Base-by-base conservation (phyloP, 2,797 vertebrate genomes). In the Garrulus glandarius region DNA sequence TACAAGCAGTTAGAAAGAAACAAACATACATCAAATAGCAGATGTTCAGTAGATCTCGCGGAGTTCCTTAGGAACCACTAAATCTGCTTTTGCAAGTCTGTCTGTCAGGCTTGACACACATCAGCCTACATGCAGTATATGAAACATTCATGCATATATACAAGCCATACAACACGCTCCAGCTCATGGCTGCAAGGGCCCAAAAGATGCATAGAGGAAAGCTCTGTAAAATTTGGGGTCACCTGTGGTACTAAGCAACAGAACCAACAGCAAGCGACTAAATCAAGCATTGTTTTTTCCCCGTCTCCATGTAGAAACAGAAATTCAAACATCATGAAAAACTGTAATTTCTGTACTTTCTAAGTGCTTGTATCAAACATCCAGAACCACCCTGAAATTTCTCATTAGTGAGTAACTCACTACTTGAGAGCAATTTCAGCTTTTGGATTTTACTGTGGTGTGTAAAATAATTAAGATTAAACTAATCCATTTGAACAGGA, bases 1-100 rank as follows among this genome's bases (percentile, higher is more conserved):
- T 59, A 52, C 17, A 79, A 81, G 50, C 57, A 84, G 65, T 21
- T 32, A 64, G 44, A 87, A 94, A 55, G 26, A 56, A 83, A 74
- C 30, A 76, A 92, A 75, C 36, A 41, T 50, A 13, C 14, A 91
- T 44, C 53, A 71, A 57, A 16, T 0, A 75, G 71, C 64, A 83
- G 44, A 60, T 47, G 68, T 74, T 91, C 82, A 60, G 46, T 1
- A 89, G 24, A 74, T 85, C 41, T 39, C 12, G 10, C 1, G 5
- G 10, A 87, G 56, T 3, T 78, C 65, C 79, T 64, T n/a, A 50
- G 1, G 10, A 92, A 80, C 21, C 27, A 85, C 60, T 53, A 63
- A 85, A 83, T 71, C 71, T 92, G 82, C 64, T 92, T 87, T 94
- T 47, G 67, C 34, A 78, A 75, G 78, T 59, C 65, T 84, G 24